phyloP scores from a whole-genome alignment of 2,888 invertebrate genomes.

The Lasioglossum calceatum region DNA sequence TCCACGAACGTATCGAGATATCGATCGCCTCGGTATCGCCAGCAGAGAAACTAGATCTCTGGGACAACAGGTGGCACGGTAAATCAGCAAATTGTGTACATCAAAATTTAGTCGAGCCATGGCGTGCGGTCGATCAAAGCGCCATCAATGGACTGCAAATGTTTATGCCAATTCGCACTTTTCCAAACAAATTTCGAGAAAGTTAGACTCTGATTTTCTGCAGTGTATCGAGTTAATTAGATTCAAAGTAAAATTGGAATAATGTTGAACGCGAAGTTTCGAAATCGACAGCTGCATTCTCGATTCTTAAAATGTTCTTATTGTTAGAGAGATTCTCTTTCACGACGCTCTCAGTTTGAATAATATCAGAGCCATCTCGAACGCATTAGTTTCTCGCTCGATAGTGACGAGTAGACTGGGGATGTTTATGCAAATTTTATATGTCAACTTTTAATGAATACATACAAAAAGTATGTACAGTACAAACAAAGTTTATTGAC shows the following conservation, averaged over 20 bases:
- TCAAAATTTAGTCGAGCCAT: constrained; percentile 29
- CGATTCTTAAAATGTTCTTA: neutral
- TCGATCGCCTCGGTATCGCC: constrained; percentile 15
- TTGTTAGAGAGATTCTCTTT: neutral
- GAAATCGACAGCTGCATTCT: neutral
- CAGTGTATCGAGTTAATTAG: neutral
- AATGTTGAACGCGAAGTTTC: too few relatives aligned
- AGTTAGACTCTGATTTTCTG: neutral
- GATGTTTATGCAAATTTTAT: neutral
- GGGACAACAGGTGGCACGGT: constrained; percentile 25
- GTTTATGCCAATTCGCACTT: neutral
- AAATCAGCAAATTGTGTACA: neutral
- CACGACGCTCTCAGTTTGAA: neutral
- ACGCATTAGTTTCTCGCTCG: neutral
- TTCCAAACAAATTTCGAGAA: neutral
- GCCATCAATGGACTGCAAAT: neutral
- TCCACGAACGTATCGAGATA: neutral
- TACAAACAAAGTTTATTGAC: neutral
- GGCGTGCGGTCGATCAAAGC: neutral
- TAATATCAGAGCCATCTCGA: neutral
- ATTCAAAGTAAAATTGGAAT: neutral
- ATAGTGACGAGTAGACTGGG: neutral
- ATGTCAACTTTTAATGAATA: neutral
- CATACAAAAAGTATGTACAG: neutral
- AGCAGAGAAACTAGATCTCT: constrained; percentile 20